phyloP scores from a whole-genome alignment of 2,888 invertebrate genomes.

The Brenthis daphne region DNA sequence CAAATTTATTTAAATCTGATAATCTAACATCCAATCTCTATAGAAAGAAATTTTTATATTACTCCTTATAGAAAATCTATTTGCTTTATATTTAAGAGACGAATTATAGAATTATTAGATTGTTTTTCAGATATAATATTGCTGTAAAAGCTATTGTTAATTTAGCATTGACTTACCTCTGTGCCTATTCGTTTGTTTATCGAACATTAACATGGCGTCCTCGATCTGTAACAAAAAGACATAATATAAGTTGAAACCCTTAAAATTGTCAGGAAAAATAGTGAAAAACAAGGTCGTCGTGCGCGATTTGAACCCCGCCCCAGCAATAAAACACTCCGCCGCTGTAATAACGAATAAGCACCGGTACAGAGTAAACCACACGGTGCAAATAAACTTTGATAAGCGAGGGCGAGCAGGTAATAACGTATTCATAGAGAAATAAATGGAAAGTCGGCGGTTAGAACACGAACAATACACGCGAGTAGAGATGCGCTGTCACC shows the following conservation, averaged over 20 bases:
- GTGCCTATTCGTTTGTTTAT: conserved; percentile 99
- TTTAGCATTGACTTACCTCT: conserved; percentile 88
- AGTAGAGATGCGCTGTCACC: conserved; percentile 75
- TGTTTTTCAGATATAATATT: too few relatives aligned
- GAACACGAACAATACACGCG: conserved; percentile 77
- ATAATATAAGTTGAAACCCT: conserved; percentile 65
- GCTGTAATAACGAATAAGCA: conserved; percentile 82
- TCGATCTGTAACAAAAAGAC: conserved; percentile 93
- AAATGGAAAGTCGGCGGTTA: conserved; percentile 82
- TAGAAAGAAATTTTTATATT: too few relatives aligned
- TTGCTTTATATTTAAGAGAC: too few relatives aligned
- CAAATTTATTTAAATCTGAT: not conserved
- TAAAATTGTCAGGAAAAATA: conserved; percentile 63
- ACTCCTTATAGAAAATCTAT: too few relatives aligned
- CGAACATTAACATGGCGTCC: conserved; percentile 99
- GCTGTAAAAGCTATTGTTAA: not conserved
- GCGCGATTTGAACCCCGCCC: conserved; percentile 77
- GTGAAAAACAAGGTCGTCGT: conserved; percentile 72
- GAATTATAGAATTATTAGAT: too few relatives aligned
- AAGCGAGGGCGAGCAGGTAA: conserved; percentile 82
- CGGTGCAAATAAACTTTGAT: conserved; percentile 83
- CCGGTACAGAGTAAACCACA: conserved; percentile 81
- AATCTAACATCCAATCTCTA: too few relatives aligned
- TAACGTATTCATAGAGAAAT: conserved; percentile 83
- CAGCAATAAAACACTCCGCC: conserved; percentile 80